phyloP scores from a whole-genome alignment of 2,113 vertebrate species.

The Leptosomus discolor region DNA sequence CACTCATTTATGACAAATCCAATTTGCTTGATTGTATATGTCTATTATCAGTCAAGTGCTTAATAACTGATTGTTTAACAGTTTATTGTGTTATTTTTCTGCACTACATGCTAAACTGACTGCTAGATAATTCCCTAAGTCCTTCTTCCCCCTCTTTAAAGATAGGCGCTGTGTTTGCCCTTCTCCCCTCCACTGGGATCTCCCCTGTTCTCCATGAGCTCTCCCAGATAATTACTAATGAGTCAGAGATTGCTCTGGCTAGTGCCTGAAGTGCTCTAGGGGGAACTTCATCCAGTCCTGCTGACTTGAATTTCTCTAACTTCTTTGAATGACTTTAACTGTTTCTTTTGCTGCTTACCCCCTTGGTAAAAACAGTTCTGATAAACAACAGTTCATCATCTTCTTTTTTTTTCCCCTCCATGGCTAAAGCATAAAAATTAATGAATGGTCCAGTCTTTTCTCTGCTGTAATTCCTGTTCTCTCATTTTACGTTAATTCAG shows the following conservation, averaged over 20 bases:
- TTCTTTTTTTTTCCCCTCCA: background rate
- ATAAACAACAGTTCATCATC: background rate
- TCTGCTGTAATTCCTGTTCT: background rate
- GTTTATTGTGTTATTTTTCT: background rate
- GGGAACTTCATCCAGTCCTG: background rate
- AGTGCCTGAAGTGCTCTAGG: conserved; percentile 6
- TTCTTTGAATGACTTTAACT: background rate
- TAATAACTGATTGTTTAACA: background rate
- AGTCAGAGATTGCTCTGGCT: conserved; percentile 25
- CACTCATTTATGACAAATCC: background rate
- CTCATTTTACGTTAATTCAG: background rate
- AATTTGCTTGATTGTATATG: background rate
- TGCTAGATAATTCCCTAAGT: background rate
- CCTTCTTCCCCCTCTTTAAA: background rate
- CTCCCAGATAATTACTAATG: background rate
- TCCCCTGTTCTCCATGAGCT: background rate
- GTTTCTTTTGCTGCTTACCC: background rate
- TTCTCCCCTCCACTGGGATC: conserved; percentile 5
- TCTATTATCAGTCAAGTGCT: background rate
- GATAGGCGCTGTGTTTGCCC: background rate
- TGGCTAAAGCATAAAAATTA: background rate
- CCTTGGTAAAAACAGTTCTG: background rate
- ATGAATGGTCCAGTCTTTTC: background rate
- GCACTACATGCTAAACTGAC: background rate
- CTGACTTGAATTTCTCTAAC: background rate